Conservation (phyloP, 2,113 vertebrate species). For the Orcinus orca region DNA sequence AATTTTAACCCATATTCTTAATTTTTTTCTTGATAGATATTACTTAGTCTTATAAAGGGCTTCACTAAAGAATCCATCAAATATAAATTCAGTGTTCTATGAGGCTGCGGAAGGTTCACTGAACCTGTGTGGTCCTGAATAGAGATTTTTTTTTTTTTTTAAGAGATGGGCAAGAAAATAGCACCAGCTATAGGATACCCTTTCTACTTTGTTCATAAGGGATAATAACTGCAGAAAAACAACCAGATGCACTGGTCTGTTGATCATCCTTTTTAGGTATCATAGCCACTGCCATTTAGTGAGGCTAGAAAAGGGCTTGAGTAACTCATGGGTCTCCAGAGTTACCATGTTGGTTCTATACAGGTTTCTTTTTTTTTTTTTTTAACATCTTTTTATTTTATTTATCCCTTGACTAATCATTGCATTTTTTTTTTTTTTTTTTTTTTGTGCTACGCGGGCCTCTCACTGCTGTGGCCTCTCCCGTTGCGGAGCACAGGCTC, state of each 20-base stretch:
- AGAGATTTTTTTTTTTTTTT: neutral
- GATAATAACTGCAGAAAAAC: neutral
- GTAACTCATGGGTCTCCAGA: neutral
- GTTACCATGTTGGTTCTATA: neutral
- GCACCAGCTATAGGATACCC: neutral
- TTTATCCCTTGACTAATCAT: neutral
- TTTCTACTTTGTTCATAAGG: neutral
- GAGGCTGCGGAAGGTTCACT: neutral
- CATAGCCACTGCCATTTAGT: neutral
- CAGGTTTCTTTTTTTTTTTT: neutral
- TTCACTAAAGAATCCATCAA: constrained; percentile 9
- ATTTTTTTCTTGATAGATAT: neutral
- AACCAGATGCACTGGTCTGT: neutral
- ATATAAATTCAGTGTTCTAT: neutral
- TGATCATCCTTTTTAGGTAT: neutral
- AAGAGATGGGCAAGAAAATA: neutral
- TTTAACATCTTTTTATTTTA: neutral
- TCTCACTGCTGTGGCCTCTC: too few relatives aligned
- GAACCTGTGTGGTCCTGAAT: neutral
- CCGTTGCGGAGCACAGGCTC: too few relatives aligned
- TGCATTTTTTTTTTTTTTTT: neutral
- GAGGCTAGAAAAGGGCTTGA: neutral
- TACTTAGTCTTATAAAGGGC: neutral
- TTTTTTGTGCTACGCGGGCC: too few relatives aligned
- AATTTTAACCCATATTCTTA: constrained; percentile 4